phyloP scores from a whole-genome alignment of 2,888 invertebrate genomes.

The Baccha elongata region DNA sequence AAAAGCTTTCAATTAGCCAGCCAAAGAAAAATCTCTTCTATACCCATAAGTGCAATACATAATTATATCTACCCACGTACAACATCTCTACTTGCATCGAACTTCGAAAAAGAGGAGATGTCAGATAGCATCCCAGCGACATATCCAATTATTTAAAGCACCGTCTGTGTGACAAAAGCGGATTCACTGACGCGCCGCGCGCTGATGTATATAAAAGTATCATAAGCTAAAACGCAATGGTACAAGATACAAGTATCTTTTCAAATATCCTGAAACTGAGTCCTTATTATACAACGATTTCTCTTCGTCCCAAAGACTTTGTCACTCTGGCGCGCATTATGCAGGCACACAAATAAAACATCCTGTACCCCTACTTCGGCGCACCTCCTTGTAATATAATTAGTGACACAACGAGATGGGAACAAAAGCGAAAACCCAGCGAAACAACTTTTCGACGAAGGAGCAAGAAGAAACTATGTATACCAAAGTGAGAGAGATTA shows the following conservation, averaged over 20 bases:
- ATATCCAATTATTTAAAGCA: constrained; percentile 72
- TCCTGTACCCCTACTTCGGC: constrained; percentile 46
- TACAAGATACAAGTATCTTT: constrained; percentile 36
- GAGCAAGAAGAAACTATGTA: constrained; percentile 8
- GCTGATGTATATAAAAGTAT: constrained; percentile 71
- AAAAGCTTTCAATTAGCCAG: constrained; percentile 66
- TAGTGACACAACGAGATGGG: constrained; percentile 71
- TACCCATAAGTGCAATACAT: constrained; percentile 48
- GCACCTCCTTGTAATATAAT: constrained; percentile 73
- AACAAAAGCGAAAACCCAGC: constrained; percentile 65
- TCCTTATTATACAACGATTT: constrained; percentile 53
- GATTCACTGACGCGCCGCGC: constrained; percentile 71
- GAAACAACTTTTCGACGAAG: constrained; percentile 54
- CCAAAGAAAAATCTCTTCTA: constrained; percentile 33
- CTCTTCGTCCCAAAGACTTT: constrained; percentile 37
- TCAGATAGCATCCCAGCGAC: constrained; percentile 41
- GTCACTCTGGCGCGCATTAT: constrained; percentile 64
- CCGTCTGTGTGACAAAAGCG: constrained; percentile 69
- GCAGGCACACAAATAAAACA: constrained; percentile 72
- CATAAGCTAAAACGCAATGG: constrained; percentile 65
- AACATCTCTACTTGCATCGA: constrained; percentile 17
- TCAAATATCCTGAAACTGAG: constrained; percentile 61
- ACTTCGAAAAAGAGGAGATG: constrained; percentile 23
- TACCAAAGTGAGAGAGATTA: constrained; percentile 25
- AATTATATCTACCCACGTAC: constrained; percentile 43